A percentile compares a stretch with the other conserved stretches of the same genome.
phyloP scores from a whole-genome alignment of 1,140 invertebrate genomes.

The Brachystomella parvula region DNA sequence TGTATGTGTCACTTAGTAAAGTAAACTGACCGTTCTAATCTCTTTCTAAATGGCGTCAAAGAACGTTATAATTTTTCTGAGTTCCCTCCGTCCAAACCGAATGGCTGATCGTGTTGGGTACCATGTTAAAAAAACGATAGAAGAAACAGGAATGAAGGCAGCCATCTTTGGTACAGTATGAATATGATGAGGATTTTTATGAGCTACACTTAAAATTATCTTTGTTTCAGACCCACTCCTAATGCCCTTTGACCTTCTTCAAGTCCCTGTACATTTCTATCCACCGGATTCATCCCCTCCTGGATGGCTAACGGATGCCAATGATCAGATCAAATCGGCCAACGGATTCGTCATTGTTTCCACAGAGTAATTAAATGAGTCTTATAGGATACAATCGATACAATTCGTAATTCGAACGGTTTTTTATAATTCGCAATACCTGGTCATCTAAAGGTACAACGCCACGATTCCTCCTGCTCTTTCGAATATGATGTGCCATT shows the following conservation, averaged over 20 bases:
- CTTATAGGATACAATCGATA: neutral
- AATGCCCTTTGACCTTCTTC: slow-evolving; percentile 42
- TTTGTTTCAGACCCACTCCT: slow-evolving; percentile 35
- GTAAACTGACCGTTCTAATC: neutral
- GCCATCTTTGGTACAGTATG: slow-evolving; percentile 2
- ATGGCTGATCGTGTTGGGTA: slow-evolving; percentile 19
- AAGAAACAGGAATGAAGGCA: slow-evolving; percentile 8
- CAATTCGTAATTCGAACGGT: neutral
- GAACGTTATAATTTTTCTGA: slow-evolving; percentile 8
- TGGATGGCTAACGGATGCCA: slow-evolving; percentile 40
- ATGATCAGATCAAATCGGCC: slow-evolving; percentile 42
- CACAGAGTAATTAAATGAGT: slow-evolving; percentile 17
- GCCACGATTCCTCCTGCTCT: slow-evolving; percentile 45
- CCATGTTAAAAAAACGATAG: slow-evolving; percentile 13
- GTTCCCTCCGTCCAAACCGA: slow-evolving; percentile 17
- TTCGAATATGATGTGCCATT: slow-evolving; percentile 46
- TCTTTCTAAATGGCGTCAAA: slow-evolving; percentile 4
- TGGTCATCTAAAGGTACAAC: slow-evolving; percentile 44
- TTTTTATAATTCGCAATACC: neutral
- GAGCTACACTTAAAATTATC: neutral
- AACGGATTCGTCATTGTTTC: slow-evolving; percentile 45
- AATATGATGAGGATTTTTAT: neutral
- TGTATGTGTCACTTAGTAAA: neutral
- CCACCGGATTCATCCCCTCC: slow-evolving; percentile 40
- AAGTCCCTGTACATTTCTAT: slow-evolving; percentile 42